Percentiles rank a stretch among this genome's conserved stretches.
phyloP scores from a whole-genome alignment of 2,113 vertebrate genomes.

The Pseudopipra pipra region DNA sequence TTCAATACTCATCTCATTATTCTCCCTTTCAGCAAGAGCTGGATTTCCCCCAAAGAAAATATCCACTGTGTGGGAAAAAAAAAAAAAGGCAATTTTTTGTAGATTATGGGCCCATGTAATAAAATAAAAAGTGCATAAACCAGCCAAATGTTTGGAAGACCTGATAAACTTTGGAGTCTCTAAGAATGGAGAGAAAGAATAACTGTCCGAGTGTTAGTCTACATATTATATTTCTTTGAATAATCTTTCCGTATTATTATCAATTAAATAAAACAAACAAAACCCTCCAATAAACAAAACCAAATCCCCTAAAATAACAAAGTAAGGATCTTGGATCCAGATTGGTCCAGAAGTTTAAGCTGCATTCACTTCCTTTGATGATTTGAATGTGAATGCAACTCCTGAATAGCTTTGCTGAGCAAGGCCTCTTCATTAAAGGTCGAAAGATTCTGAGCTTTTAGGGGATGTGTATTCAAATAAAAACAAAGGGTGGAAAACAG shows the following conservation, averaged over 20 bases:
- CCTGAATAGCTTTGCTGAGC: not conserved
- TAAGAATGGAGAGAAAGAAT: not conserved
- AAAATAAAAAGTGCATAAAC: not conserved
- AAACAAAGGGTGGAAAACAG: not conserved
- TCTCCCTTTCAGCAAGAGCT: not conserved
- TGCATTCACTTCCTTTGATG: not conserved
- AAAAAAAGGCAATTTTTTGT: not conserved
- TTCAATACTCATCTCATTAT: not conserved
- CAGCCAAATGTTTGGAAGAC: not conserved
- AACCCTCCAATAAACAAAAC: not conserved
- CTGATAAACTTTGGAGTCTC: not conserved
- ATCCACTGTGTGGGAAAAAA: accelerated
- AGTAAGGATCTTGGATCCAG: not conserved
- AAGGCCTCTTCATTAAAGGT: not conserved
- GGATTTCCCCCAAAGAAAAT: not conserved
- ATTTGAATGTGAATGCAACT: not conserved
- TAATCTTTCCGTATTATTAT: not conserved
- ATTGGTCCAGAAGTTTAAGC: not conserved
- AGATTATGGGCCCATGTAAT: not conserved
- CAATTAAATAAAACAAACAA: not conserved
- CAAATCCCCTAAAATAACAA: not conserved
- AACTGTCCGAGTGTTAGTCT: not conserved
- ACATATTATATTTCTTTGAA: not conserved
- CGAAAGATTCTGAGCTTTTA: not conserved
- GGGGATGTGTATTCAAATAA: not conserved